phyloP scores from a whole-genome alignment of 2,797 vertebrate genomes.

The Eospalax fontanierii region DNA sequence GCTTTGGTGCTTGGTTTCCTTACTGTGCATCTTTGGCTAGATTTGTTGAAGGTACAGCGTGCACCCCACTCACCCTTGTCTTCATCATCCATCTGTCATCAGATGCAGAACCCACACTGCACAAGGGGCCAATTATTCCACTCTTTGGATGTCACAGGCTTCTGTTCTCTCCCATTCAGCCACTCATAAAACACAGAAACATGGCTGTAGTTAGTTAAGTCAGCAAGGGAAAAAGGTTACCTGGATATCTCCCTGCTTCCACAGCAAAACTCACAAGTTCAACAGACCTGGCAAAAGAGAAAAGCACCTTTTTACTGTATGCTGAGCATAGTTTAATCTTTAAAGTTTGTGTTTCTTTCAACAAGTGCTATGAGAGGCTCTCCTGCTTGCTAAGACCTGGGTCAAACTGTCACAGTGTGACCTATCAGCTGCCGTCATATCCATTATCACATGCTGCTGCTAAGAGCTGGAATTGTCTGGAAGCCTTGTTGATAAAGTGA shows the following conservation, averaged over 20 bases:
- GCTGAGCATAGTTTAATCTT: background rate
- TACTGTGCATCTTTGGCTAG: background rate
- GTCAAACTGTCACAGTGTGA: background rate
- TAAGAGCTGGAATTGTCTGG: constrained; percentile 17
- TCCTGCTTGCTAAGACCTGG: background rate
- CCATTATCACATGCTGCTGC: background rate
- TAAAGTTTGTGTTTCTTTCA: background rate
- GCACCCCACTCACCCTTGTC: background rate
- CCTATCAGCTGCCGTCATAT: background rate
- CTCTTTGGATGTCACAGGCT: background rate
- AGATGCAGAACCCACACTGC: no score
- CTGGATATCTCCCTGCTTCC: background rate
- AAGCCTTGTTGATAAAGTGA: background rate
- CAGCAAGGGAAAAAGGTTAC: background rate
- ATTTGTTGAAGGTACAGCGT: background rate
- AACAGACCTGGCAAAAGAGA: background rate
- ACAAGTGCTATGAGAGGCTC: background rate
- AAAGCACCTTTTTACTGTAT: background rate
- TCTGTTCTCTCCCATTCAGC: background rate
- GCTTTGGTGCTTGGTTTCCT: background rate
- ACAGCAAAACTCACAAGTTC: background rate
- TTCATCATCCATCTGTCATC: background rate
- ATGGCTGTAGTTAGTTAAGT: background rate
- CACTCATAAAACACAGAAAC: background rate
- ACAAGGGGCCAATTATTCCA: no score